Evolutionary conservation across 2,113 vertebrate species (phyloP).

Genomic region (Notechis scutatus): DNA sequence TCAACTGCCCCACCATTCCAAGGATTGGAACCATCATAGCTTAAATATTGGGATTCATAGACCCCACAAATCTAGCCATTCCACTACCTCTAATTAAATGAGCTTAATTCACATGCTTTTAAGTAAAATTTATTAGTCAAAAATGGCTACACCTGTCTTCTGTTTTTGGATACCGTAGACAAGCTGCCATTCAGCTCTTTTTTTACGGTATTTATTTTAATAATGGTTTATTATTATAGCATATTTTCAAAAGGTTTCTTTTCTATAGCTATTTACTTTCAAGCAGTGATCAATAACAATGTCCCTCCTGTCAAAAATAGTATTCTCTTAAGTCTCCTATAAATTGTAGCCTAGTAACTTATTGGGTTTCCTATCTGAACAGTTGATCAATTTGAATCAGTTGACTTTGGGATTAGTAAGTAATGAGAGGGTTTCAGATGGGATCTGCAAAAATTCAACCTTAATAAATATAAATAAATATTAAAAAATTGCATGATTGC

Average conservation of each 20-base stretch:
- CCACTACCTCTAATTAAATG: neutral
- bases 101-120: neutral
- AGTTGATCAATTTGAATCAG: neutral
- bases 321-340: neutral
- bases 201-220: neutral
- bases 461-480: neutral
- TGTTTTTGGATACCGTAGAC: neutral
- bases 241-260: neutral
- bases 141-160: neutral
- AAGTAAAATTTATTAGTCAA: neutral
- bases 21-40: neutral
- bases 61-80: neutral
- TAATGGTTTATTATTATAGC: neutral
- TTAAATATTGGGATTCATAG: neutral
- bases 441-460: neutral
- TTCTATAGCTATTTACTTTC: neutral
- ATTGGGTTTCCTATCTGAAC: neutral
- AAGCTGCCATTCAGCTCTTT: neutral
- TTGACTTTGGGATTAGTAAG: neutral
- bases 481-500: neutral
- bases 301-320: neutral
- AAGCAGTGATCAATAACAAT: neutral
- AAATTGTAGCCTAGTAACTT: neutral
- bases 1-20: neutral
- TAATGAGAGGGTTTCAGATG: neutral